Percentiles rank a stretch among this genome's conserved stretches.
phyloP scores from a whole-genome alignment of 2,113 vertebrate species.

The Daboia siamensis region DNA sequence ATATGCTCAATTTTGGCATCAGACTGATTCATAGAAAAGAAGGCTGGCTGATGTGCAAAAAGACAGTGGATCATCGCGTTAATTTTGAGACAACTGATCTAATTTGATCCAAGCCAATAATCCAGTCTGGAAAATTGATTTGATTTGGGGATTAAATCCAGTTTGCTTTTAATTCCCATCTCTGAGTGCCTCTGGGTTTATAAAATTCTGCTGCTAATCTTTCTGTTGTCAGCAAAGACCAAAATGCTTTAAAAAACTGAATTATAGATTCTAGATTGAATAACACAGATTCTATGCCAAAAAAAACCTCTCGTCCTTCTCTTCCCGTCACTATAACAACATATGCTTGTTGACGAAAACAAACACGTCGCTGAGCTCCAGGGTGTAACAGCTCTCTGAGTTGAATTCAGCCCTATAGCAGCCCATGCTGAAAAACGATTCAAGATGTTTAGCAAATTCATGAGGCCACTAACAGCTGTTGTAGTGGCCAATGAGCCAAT shows the following conservation, averaged over 20 bases:
- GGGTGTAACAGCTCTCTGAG: conserved; percentile 29
- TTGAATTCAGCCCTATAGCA: conserved; percentile 46
- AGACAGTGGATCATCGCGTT: background rate
- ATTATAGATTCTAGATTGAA: background rate
- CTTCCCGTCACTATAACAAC: conserved; percentile 9
- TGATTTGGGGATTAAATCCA: background rate
- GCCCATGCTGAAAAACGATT: conserved; percentile 37
- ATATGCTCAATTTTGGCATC: background rate
- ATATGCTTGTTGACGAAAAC: conserved; percentile 35
- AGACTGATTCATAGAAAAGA: background rate
- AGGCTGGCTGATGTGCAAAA: background rate
- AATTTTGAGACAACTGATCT: background rate
- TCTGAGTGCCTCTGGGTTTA: background rate
- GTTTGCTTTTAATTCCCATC: background rate
- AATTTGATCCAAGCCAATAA: background rate
- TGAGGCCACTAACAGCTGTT: conserved; percentile 47
- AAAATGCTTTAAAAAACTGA: background rate
- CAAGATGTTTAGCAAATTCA: conserved; percentile 48
- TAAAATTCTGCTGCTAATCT: background rate
- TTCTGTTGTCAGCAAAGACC: background rate
- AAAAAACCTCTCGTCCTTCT: background rate
- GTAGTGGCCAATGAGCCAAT: conserved; percentile 4
- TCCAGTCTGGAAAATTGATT: background rate
- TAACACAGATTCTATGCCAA: background rate
- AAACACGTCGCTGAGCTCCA: conserved; percentile 18